These are phyloP conservation scores for Dryobota labecula DNA, from an alignment of 2,888 invertebrate species.

Conservation along the genomic window DNA sequence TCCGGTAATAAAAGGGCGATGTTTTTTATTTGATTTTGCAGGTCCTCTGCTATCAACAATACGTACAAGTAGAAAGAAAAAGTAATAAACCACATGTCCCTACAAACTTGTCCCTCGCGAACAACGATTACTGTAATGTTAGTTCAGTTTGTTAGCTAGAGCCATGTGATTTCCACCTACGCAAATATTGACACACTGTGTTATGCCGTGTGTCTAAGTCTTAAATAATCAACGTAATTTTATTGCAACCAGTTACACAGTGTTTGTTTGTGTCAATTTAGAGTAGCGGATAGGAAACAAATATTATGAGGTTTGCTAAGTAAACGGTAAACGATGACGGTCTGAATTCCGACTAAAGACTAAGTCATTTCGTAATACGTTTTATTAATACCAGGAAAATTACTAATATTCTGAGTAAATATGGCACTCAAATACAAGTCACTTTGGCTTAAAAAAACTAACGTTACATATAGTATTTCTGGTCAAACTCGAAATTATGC, in stretches of 20 bases:
- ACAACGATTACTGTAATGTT: conserved; percentile 47
- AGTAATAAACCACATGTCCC: conserved; percentile 34
- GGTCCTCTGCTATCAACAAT: too few species aligned
- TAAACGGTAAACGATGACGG: background rate
- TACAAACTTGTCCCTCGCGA: conserved; percentile 37
- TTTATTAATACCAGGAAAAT: conserved; percentile 5
- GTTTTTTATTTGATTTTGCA: too few species aligned
- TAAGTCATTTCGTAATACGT: background rate
- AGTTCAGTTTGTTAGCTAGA: conserved; percentile 48
- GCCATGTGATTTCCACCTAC: conserved; percentile 58
- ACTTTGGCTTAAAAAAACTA: background rate
- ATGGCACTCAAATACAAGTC: background rate
- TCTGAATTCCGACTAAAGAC: background rate
- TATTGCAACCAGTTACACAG: conserved; percentile 31
- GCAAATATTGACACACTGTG: conserved; percentile 57
- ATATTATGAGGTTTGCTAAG: conserved; percentile 31
- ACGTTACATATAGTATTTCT: background rate
- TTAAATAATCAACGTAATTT: conserved; percentile 52
- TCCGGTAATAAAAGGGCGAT: too few species aligned
- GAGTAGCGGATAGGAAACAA: conserved; percentile 30
- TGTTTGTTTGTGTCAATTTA: conserved; percentile 31
- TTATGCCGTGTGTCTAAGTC: conserved; percentile 34
- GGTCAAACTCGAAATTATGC: background rate
- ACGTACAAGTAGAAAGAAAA: too few species aligned
- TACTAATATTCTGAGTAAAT: conserved; percentile 8